Conservation (phyloP, 92 coral and sea anemone species). For the Epizoanthus stellaris region DNA sequence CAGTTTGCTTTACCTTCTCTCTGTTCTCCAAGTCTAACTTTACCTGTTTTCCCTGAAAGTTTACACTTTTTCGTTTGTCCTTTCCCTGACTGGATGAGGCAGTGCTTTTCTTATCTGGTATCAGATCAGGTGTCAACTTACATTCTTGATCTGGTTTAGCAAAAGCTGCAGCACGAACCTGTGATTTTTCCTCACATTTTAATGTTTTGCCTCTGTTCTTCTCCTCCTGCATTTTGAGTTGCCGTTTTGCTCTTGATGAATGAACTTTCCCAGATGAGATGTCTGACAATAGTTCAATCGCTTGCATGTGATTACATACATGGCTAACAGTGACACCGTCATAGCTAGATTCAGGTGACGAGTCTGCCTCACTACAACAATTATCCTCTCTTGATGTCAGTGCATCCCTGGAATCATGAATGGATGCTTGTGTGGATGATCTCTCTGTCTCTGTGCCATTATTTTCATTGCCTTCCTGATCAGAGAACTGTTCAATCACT, state of each 20-base stretch:
- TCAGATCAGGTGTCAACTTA: constrained; percentile 21
- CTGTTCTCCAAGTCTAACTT: constrained; percentile 10
- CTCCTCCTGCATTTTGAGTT: constrained; percentile 26
- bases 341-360: constrained; percentile 11
- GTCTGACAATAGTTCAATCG: not conserved
- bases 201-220: constrained; percentile 30
- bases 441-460: constrained; percentile 68
- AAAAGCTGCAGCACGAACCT: constrained; percentile 41
- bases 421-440: constrained; percentile 34
- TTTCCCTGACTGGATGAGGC: constrained; percentile 30
- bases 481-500: constrained; percentile 68
- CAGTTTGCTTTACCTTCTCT: constrained; percentile 51
- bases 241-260: constrained; percentile 22
- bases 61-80: constrained; percentile 43
- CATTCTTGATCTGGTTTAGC: constrained; percentile 38
- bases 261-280: not conserved
- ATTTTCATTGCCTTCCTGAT: constrained; percentile 63
- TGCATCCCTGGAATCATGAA: constrained; percentile 16
- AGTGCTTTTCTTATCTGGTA: constrained; percentile 33
- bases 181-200: constrained; percentile 26
- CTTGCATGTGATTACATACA: constrained; percentile 12
- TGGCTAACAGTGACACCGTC: not conserved
- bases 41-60: constrained; percentile 29
- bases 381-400: constrained; percentile 21
- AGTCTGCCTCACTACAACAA: constrained; percentile 58